A percentile compares a stretch with the other conserved stretches of the same genome.
Evolutionary conservation across 2,113 vertebrate genomes (phyloP).

Genomic region (Abramis brama): DNA sequence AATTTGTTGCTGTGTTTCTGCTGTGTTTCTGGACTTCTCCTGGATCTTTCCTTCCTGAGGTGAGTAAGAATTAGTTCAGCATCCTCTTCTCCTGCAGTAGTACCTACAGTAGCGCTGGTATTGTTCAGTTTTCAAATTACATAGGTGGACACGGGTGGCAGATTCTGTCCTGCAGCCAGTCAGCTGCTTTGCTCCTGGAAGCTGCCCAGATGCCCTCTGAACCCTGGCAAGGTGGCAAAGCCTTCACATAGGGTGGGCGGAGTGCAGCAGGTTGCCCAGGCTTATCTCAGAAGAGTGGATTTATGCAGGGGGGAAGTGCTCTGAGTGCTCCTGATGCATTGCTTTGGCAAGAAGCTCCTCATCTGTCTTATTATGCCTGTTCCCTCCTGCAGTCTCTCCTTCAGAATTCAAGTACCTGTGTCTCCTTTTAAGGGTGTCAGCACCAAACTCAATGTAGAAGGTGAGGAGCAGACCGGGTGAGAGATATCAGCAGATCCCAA

Average conservation of each 20-base stretch:
- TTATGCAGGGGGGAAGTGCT: conserved; percentile 50
- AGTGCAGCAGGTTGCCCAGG: conserved; percentile 41
- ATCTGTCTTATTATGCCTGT: conserved; percentile 42
- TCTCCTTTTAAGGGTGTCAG: conserved; percentile 39
- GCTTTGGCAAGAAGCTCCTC: conserved; percentile 43
- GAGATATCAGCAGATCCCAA: conserved; percentile 56
- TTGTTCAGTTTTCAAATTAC: conserved; percentile 41
- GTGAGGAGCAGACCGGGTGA: conserved; percentile 8
- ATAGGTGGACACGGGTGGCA: conserved; percentile 28
- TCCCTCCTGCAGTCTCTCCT: conserved; percentile 57
- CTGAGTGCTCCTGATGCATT: conserved; percentile 42
- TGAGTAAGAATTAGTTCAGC: not conserved
- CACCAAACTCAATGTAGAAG: conserved; percentile 5
- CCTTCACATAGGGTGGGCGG: conserved; percentile 41
- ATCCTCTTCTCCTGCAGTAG: not conserved
- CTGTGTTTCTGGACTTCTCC: not conserved
- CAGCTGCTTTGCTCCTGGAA: conserved; percentile 43
- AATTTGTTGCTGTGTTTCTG: too few species aligned
- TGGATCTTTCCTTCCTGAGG: not conserved
- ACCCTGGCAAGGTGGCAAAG: conserved; percentile 46
- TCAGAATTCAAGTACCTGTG: conserved; percentile 57
- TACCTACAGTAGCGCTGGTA: not conserved
- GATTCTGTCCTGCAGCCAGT: conserved; percentile 34
- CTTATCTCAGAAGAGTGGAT: conserved; percentile 52
- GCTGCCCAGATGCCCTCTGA: conserved; percentile 41